Percentiles rank a stretch among this genome's conserved stretches.
Conservation (phyloP, 2,113 vertebrate species). For the Camelus dromedarius region DNA sequence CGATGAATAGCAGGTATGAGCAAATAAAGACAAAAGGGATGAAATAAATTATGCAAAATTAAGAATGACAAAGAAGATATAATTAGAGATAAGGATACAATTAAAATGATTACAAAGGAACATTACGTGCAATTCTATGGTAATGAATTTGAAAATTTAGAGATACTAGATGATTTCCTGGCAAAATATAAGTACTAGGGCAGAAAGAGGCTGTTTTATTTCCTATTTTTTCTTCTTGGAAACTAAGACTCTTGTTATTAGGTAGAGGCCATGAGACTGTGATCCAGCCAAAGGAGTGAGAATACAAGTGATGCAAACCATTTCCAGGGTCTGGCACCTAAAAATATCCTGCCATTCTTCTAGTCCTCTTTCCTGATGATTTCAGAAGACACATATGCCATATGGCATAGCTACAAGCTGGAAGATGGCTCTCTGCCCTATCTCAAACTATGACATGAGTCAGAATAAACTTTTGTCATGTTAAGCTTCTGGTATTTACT, state of each 20-base stretch:
- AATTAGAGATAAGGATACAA: background rate
- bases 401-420: background rate
- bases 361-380: background rate
- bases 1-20: background rate
- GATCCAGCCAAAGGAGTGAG: background rate
- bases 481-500: background rate
- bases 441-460: background rate
- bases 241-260: background rate
- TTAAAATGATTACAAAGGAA: constrained; percentile 15
- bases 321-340: background rate
- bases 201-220: background rate
- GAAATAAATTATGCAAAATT: constrained; percentile 37
- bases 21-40: background rate
- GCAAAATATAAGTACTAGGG: background rate
- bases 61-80: constrained; percentile 33
- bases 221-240: background rate
- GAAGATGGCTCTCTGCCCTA: background rate
- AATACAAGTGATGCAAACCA: background rate
- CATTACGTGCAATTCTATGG: background rate
- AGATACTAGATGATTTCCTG: constrained; percentile 24
- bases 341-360: background rate
- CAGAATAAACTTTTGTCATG: background rate
- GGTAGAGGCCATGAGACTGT: background rate
- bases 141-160: constrained; percentile 40
- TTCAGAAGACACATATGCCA: background rate